Conservation (phyloP, 2,113 vertebrate species). For the Clupea harengus region DNA sequence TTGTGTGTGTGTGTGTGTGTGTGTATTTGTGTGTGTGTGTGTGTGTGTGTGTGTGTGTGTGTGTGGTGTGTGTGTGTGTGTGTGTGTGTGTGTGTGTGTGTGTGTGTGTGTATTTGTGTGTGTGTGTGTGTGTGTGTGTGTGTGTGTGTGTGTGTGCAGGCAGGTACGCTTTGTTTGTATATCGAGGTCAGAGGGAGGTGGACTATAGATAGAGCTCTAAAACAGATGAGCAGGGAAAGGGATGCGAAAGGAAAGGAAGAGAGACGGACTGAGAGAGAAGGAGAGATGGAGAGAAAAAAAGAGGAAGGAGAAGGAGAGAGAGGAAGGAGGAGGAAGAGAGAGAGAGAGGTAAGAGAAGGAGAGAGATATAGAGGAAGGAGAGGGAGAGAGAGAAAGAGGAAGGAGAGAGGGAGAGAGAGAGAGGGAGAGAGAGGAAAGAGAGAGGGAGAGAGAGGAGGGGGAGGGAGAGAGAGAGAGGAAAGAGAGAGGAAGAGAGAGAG, state of each 20-base stretch:
- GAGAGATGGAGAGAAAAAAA: background rate
- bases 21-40: background rate
- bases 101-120: background rate
- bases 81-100: background rate
- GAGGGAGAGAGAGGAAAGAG: background rate
- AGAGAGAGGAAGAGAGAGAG: background rate
- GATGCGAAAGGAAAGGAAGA: background rate
- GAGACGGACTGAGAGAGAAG: background rate
- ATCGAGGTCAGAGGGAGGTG: background rate
- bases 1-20: background rate
- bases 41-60: background rate
- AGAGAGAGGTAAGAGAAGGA: background rate
- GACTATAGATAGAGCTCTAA: background rate
- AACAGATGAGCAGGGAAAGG: background rate
- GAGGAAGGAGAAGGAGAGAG: background rate
- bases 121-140: slow-evolving; percentile 1
- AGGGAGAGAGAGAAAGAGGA: background rate
- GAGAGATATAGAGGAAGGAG: background rate
- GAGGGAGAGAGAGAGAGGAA: background rate
- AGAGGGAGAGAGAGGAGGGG: background rate
- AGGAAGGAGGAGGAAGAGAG: background rate
- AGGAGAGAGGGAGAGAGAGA: background rate
- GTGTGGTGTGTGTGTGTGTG: background rate
- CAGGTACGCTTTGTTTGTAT: slow-evolving; percentile 6
- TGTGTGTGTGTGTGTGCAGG: background rate